Percentiles rank a stretch among this genome's conserved stretches.
phyloP scores from a whole-genome alignment of 2,797 vertebrate genomes.

The Lepilemur ruficaudatus region DNA sequence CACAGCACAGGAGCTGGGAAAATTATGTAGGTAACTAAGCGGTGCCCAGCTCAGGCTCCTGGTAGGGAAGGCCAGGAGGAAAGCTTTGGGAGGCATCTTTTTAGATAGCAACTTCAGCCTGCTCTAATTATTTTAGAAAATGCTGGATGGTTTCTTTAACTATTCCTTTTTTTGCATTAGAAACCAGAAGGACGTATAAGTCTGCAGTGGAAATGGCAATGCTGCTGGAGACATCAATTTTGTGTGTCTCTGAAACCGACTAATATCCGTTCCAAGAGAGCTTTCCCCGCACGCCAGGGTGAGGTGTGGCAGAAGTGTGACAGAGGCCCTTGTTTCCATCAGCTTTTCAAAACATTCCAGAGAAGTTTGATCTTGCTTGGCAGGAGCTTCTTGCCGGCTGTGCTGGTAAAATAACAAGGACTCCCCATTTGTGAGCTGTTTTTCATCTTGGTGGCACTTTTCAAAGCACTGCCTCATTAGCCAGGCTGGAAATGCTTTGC shows the following conservation, averaged over 20 bases:
- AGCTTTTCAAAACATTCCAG: constrained; percentile 65
- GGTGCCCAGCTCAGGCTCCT: neutral
- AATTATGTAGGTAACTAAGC: neutral
- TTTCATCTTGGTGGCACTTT: constrained; percentile 48
- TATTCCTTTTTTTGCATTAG: neutral
- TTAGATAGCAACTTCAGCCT: neutral
- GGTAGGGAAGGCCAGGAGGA: neutral
- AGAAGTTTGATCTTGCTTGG: constrained; percentile 66
- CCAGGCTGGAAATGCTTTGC: constrained; percentile 55
- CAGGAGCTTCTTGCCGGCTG: constrained; percentile 44
- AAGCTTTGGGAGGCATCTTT: neutral
- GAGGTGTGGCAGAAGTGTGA: constrained; percentile 43
- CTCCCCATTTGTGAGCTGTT: constrained; percentile 42
- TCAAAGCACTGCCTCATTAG: constrained; percentile 19
- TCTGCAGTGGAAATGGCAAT: neutral
- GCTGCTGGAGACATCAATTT: neutral
- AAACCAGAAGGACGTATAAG: neutral
- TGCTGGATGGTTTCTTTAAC: neutral
- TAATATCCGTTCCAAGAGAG: constrained; percentile 22
- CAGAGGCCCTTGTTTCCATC: constrained; percentile 49
- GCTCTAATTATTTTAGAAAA: constrained; percentile 20
- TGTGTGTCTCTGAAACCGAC: neutral
- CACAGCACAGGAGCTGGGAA: neutral
- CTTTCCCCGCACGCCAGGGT: neutral
- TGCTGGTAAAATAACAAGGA: constrained; percentile 50